Evolutionary conservation across 2,888 invertebrate genomes (phyloP), one percentile per base, ranked within the genome.

Genomic region (Dryocosmus kuriphilus): DNA sequence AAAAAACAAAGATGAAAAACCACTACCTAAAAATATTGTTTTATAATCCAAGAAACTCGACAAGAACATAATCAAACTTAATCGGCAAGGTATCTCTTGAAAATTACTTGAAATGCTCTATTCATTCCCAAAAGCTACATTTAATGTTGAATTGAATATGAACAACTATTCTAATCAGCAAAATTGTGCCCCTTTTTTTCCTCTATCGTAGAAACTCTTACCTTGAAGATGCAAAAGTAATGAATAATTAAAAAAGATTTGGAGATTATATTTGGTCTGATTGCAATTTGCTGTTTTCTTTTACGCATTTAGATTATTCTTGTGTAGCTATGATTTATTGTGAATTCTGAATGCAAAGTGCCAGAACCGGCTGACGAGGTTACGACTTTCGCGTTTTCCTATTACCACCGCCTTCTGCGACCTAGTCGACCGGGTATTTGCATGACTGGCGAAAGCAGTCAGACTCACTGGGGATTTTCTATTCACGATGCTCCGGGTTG

Each of bases 391-490:
- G 79, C 78, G 71, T 79, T 81, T 79, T 79, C 75, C 73, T 41
- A n/a, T 46, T 19, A 8, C 55, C 67, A 71, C 32, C 61, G 41
- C 62, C 75, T 57, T 41, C 51, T 63, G 71, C 73, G 77, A 77
- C 79, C 78, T 76, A 76, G 55, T 76, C 74, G 81, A 77, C 76
- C 27, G 73, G 67, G 77, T 83, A 84, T 85, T 86, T 86, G 84
- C 85, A 84, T 84, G 84, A 82, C 83, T 85, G 81, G 82, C 83
- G 76, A 82, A 83, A 86, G 84, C 83, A 82, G 80, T 75, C 75
- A 78, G 79, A 81, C 76, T 83, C 84, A 79, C 82, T 65, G 80
- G 78, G 83, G 80, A 84, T 85, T 86, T 86, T 83, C 81, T 81
- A 81, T 84, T 85, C 83, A 79, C 81, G 78, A 41, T 79, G 79